phyloP scores from a whole-genome alignment of 2,888 invertebrate species.

The Hirtodrosophila confusa region DNA sequence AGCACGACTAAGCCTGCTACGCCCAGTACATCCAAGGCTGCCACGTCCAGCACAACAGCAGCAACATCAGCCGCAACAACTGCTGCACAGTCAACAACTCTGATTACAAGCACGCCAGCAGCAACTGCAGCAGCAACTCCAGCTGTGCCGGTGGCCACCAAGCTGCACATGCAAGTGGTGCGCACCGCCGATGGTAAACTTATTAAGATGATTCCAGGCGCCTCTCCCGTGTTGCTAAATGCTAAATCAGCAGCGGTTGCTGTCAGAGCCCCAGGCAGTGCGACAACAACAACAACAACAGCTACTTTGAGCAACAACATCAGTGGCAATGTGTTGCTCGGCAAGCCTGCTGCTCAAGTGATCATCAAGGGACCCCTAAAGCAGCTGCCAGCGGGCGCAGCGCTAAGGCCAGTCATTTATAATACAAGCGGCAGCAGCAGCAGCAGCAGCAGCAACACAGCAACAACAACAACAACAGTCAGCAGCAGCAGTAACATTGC shows the following conservation, averaged over 20 bases:
- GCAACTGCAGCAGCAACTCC: constrained; percentile 5
- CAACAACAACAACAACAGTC: constrained; percentile 4
- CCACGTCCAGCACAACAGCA: background rate
- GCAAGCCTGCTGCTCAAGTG: constrained; percentile 52
- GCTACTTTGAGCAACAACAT: constrained; percentile 3
- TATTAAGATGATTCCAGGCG: constrained; percentile 59
- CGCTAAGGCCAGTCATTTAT: constrained; percentile 29
- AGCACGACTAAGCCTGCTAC: too few species aligned
- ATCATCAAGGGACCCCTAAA: constrained; percentile 56
- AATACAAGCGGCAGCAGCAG: constrained; percentile 15
- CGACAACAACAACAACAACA: constrained; percentile 9
- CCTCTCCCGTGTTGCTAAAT: constrained; percentile 53
- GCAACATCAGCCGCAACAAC: constrained; percentile 1
- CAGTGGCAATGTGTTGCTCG: constrained; percentile 34
- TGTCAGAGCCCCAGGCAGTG: constrained; percentile 4
- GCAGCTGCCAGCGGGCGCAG: constrained; percentile 29
- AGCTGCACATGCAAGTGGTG: constrained; percentile 59
- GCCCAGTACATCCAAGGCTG: too few species aligned
- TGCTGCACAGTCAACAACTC: background rate
- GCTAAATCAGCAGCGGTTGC: constrained; percentile 39
- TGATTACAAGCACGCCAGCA: background rate
- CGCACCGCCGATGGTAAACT: constrained; percentile 70
- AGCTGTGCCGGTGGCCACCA: constrained; percentile 8
- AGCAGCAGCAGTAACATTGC: constrained; percentile 11
- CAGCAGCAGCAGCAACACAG: constrained; percentile 15